A percentile compares a stretch with the other conserved stretches of the same genome.
Evolutionary conservation across 2,888 invertebrate species (phyloP).

Genomic region (Odontocerum albicorne): DNA sequence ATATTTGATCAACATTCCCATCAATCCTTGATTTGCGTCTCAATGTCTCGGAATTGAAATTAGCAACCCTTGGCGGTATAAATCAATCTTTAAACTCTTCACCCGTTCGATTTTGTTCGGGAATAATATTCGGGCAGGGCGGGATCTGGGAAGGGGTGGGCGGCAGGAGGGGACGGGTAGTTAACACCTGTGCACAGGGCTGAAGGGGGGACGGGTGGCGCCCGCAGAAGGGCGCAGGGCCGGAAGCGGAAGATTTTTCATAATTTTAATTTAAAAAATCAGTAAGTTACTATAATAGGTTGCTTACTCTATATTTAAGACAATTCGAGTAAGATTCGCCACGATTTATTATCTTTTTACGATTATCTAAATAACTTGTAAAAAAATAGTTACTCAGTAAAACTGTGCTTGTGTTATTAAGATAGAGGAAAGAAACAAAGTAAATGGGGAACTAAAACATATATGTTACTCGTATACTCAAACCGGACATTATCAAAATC

Average conservation of each 20-base stretch:
- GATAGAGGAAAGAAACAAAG: no score
- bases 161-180: background rate
- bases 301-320: no score
- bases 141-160: background rate
- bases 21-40: background rate
- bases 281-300: no score
- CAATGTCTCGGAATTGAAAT: background rate
- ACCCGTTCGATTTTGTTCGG: background rate
- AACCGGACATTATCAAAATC: no score
- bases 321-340: no score
- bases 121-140: background rate
- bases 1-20: background rate
- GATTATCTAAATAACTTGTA: no score
- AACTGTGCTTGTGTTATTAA: no score
- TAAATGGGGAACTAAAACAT: no score
- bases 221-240: slow-evolving; percentile 1
- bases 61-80: no score
- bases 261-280: background rate
- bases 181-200: slow-evolving; percentile 18
- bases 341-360: no score
- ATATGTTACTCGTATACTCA: no score
- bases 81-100: slow-evolving; percentile 12
- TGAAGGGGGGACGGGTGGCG: background rate
- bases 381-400: no score
- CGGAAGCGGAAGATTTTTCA: background rate